Base-by-base conservation (phyloP, 2,113 vertebrate genomes). In the Psammodynastes pulverulentus region DNA sequence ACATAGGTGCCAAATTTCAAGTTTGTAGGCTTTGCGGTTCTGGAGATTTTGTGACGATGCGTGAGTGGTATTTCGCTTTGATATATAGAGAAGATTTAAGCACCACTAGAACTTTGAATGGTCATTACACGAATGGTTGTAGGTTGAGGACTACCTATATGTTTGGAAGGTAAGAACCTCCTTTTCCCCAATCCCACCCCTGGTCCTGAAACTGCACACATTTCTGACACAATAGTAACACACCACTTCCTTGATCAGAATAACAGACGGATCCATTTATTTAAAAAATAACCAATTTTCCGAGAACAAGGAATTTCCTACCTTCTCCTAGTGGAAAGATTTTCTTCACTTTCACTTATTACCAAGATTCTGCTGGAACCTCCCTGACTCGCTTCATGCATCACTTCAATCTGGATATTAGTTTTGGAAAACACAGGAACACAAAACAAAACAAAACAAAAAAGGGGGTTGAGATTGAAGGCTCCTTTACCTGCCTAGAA, bases 401-500 rank as follows among this genome's bases (percentile, higher is more conserved):
- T 98, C 91, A 99, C 99, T 96, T 99, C 99, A 95, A 99, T 99
- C 98, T 99, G 92, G 87, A 94, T 23, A 91, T 29, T 95, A 92
- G 95, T 91, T 49, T 94, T 10, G 89, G 9, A n/a, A 89, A 93
- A 91, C 93, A 93, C 72, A 62, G 34, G 72, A 21, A 43, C n/a
- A 67, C n/a, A 67, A 67, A 34, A 67, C 29, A 67, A n/a, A 67
- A 67, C 29, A 58, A n/a, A n/a, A 67, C 95, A 85, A 95, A 88
- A 53, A 67, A 62, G n/a, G 92, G 67, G 92, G 67, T 5, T 89
- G 89, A 92, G 88, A 88, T 56, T 92, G 29, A 85, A 93, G 23
- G 21, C 84, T 8, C 62, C 34, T 4, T 84, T 48, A 9, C 89
- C 5, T 84, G 6, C 45, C 43, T 48, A 49, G 13, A 15, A 7